Conservation (phyloP, 2,113 vertebrate genomes). For the Bubo scandiacus region DNA sequence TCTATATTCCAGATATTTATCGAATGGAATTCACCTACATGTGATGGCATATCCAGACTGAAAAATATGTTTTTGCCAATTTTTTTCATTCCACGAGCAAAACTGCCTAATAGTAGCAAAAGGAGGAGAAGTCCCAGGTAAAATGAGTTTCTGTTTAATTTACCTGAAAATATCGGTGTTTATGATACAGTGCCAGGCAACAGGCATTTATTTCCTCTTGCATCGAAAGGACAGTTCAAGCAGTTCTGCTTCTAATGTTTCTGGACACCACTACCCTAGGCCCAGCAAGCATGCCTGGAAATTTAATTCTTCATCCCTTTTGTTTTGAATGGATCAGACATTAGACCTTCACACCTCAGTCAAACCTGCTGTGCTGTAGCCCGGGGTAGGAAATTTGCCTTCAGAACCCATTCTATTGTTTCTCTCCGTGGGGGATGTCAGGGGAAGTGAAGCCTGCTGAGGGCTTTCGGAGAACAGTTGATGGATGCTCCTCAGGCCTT, state of each 20-base stretch:
- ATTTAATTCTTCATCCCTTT: neutral
- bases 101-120: neutral
- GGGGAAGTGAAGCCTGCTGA: neutral
- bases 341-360: neutral
- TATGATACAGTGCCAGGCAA: neutral
- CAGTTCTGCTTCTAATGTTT: neutral
- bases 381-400: neutral
- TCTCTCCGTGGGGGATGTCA: neutral
- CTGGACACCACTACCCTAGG: neutral
- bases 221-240: neutral
- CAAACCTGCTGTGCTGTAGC: neutral
- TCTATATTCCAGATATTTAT: neutral
- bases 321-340: neutral
- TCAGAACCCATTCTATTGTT: neutral
- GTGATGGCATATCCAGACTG: neutral
- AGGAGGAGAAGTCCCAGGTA: neutral
- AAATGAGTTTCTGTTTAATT: neutral
- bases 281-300: neutral
- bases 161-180: neutral
- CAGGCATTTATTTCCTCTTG: neutral
- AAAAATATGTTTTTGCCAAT: neutral
- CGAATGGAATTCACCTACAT: neutral
- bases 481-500: neutral
- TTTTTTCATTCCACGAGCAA: neutral
- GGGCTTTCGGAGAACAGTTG: neutral